These are phyloP conservation scores for Apotomis betuletana DNA, from an alignment of 2,888 invertebrate species.

Conservation along the genomic window DNA sequence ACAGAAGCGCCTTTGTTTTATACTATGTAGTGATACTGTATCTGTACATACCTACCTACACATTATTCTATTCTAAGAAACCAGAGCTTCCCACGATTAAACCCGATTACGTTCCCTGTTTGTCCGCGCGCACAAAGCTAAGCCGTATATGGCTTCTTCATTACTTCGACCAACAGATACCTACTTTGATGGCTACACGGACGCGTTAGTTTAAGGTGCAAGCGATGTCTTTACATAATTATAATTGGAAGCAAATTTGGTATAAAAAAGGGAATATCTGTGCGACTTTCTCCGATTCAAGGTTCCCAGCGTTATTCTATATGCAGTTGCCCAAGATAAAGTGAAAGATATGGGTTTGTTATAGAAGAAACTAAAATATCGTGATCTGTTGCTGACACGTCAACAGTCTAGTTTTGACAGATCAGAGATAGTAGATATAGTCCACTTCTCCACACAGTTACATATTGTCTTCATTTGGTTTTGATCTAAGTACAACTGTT, in stretches of 20 bases:
- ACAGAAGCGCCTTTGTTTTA: too few relatives aligned
- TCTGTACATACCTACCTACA: background rate
- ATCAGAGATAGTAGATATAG: too few relatives aligned
- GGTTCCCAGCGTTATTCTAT: background rate
- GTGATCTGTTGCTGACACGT: too few relatives aligned
- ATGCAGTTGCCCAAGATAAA: background rate
- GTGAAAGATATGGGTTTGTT: too few relatives aligned
- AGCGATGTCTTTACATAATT: background rate
- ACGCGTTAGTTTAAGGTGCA: background rate
- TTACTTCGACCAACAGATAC: conserved; percentile 4
- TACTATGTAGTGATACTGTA: background rate
- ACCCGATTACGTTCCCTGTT: conserved; percentile 7
- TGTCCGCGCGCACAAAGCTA: conserved; percentile 1
- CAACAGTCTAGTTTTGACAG: too few relatives aligned
- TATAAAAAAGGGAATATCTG: too few relatives aligned
- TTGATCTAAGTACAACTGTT: too few relatives aligned
- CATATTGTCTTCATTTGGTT: too few relatives aligned
- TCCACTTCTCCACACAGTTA: too few relatives aligned
- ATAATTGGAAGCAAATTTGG: background rate
- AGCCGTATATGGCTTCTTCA: conserved; percentile 23
- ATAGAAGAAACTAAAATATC: too few relatives aligned
- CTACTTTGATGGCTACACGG: background rate
- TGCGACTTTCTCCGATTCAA: too few relatives aligned
- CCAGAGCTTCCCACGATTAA: conserved; percentile 25
- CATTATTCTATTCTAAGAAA: conserved; percentile 3